Evolutionary conservation across 2,797 vertebrate genomes (phyloP).

Genomic region (Myotis vivesi): DNA sequence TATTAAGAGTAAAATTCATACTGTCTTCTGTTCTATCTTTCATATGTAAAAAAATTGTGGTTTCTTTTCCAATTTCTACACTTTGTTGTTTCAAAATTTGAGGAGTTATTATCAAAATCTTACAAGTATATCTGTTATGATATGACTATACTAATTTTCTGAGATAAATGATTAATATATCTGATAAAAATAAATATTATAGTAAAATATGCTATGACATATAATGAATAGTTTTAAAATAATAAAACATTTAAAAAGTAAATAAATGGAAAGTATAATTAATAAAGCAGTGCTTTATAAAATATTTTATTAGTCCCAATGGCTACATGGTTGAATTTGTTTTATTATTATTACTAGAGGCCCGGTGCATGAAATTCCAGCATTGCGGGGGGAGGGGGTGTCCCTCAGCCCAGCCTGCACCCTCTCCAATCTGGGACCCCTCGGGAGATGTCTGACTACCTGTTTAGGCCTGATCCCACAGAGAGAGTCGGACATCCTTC

Average conservation of each 20-base stretch:
- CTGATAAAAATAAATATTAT: not conserved
- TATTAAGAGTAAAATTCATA: not conserved
- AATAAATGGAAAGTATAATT: not conserved
- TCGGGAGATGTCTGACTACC: no score
- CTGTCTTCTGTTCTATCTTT: not conserved
- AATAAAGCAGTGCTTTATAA: not conserved
- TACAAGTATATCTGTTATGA: not conserved
- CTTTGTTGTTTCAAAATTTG: not conserved
- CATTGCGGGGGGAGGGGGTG: no score
- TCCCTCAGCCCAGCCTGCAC: no score
- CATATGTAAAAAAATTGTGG: not conserved
- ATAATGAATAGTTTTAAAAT: not conserved
- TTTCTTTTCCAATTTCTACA: not conserved
- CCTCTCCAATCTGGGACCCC: no score
- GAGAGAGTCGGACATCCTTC: no score
- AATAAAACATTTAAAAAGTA: not conserved
- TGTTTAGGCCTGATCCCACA: no score
- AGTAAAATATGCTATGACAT: not conserved
- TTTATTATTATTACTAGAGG: not conserved
- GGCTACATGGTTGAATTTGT: not conserved
- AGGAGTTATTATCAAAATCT: not conserved
- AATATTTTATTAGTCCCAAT: not conserved
- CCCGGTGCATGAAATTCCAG: no score
- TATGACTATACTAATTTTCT: not conserved
- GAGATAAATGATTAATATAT: not conserved